Evolutionary conservation across 2,888 invertebrate species (phyloP).

Genomic region (Ophion costatus): DNA sequence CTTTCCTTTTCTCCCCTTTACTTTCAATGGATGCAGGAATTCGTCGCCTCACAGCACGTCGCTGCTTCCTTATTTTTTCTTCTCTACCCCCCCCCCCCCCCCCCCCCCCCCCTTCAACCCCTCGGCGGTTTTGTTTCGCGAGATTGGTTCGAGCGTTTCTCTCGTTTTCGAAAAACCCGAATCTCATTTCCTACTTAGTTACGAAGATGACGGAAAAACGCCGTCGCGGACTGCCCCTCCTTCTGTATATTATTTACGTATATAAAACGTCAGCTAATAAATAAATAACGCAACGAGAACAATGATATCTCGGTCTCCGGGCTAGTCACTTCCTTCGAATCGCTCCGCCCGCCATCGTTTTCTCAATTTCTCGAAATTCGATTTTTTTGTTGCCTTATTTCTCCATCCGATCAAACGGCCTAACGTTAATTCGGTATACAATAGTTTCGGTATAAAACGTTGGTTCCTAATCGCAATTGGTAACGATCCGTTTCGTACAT

Average conservation of each 20-base stretch:
- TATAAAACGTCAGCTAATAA: conserved; percentile 73
- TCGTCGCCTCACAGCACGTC: conserved; percentile 36
- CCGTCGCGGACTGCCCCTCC: conserved; percentile 9
- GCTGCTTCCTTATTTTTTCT: conserved; percentile 8
- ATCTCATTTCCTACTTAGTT: conserved; percentile 38
- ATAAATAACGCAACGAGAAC: conserved; percentile 80
- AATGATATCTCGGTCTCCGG: conserved; percentile 55
- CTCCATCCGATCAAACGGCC: conserved; percentile 32
- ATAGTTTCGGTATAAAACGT: conserved; percentile 61
- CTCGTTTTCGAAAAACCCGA: background rate
- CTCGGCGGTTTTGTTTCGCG: background rate
- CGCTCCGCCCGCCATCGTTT: background rate
- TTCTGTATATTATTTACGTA: conserved; percentile 57
- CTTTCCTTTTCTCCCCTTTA: conserved; percentile 22
- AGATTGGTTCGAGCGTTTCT: conserved; percentile 12
- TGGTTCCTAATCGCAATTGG: conserved; percentile 42
- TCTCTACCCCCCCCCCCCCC: background rate
- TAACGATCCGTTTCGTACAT: conserved; percentile 24
- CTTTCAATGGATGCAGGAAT: conserved; percentile 59
- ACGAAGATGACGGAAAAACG: conserved; percentile 30
- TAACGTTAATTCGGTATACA: conserved; percentile 53
- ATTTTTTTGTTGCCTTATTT: conserved; percentile 8
- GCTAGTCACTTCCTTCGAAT: conserved; percentile 22
- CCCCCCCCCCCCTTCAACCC: background rate
- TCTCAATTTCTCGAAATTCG: conserved; percentile 28